These are phyloP conservation scores for Lasioglossum figueresi DNA, from an alignment of 2,888 invertebrate genomes.

Conservation along the genomic window DNA sequence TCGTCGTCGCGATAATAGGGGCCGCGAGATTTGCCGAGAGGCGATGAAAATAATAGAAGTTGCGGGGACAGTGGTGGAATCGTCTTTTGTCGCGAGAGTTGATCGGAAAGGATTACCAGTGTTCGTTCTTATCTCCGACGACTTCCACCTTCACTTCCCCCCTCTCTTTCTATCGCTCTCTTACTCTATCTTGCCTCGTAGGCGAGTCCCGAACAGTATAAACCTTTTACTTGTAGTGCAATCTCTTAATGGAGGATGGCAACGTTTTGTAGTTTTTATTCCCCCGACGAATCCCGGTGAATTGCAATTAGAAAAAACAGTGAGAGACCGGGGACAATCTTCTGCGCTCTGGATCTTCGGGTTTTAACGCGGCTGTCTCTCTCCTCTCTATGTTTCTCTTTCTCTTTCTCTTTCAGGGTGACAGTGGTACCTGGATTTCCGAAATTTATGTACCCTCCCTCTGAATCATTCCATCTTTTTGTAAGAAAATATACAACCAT, in stretches of 20 bases:
- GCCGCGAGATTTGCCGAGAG: neutral
- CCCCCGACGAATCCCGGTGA: neutral
- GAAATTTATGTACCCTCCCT: neutral
- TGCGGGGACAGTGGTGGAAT: neutral
- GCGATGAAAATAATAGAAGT: slow-evolving; percentile 6
- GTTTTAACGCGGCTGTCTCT: neutral
- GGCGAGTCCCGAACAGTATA: neutral
- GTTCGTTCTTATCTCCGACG: slow-evolving; percentile 1
- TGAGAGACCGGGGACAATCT: neutral
- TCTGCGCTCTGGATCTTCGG: neutral
- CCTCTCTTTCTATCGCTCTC: neutral
- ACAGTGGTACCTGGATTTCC: neutral
- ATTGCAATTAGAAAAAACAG: slow-evolving; percentile 6
- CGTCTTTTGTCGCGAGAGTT: slow-evolving; percentile 7
- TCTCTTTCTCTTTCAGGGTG: neutral
- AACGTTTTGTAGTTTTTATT: slow-evolving; percentile 1
- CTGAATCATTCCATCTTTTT: neutral
- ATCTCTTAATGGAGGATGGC: slow-evolving; percentile 19
- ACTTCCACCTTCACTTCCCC: neutral
- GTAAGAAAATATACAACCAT: neutral
- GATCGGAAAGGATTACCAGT: slow-evolving; percentile 12
- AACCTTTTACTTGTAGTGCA: slow-evolving; percentile 19
- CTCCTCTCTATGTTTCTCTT: neutral
- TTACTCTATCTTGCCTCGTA: neutral
- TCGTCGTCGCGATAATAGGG: neutral